Evolutionary conservation across 1,140 invertebrate species (phyloP), one percentile per base, ranked within the genome.

Genomic region (Psix sp.): DNA sequence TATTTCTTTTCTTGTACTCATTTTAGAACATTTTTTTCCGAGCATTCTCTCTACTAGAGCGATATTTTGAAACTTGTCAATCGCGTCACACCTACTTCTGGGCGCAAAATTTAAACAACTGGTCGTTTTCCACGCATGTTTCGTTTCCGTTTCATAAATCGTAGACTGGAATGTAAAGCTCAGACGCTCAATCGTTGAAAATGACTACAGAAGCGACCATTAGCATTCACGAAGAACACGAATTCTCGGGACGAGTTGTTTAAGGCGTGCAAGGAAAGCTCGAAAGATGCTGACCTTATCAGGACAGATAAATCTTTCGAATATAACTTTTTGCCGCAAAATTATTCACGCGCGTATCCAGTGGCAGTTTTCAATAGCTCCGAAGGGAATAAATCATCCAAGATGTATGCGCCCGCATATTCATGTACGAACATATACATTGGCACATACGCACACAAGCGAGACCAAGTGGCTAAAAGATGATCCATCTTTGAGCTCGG

Each of bases 311-410:
- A 71, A 71, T 71, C 67, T 54, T 43, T 42, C 43, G 31, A 71
- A 71, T 57, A 71, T 57, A 20, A 57, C 59, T 57, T 63, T 71
- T 63, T 63, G 36, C 51, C 26, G 43, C 31, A 45, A 51, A 71
- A 71, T 71, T 63, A 63, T 71, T 71, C 51, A 71, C 67, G 67
- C 59, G 67, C 51, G 57, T 71, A 71, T 63, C 59, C 57, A 71
- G 67, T 71, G 57, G 67, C 67, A 63, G 59, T 63, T 71, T 71
- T 63, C 67, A 71, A 71, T 71, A 71, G 57, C 43, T 71, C 31
- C 29, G 38, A 43, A 71, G 16, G 45, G 36, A 63, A 71, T 71
- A 71, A 63, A 71, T 71, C 48, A 71, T 62, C 35, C 11, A 36
- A 17, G n/a, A 45, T 43, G 63, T 57, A 35, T 49, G 49, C 18